phyloP scores from a whole-genome alignment of 2,797 vertebrate species.

The Macroramphosus scolopax region DNA sequence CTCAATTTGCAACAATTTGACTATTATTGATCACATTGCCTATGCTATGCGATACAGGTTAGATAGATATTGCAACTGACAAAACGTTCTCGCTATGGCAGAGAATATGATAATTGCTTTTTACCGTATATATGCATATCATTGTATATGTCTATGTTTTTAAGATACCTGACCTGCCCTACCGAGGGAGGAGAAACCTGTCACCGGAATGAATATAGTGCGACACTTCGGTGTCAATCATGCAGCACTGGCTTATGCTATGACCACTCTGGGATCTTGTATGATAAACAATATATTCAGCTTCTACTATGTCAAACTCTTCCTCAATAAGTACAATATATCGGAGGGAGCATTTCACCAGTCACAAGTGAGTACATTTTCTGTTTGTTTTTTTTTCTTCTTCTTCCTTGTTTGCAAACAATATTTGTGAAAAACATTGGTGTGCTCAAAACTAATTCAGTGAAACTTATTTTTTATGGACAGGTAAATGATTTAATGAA shows the following conservation, averaged over 20 bases:
- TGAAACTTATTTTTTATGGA: too few relatives aligned
- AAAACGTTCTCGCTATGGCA: too few relatives aligned
- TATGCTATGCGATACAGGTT: conserved; percentile 7
- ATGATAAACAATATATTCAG: conserved; percentile 92
- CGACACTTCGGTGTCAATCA: conserved; percentile 66
- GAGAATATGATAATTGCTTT: too few relatives aligned
- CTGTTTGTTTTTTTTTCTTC: too few relatives aligned
- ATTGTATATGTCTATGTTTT: too few relatives aligned
- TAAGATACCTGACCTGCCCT: conserved; percentile 7
- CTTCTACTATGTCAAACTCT: conserved; percentile 94
- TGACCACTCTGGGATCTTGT: conserved; percentile 85
- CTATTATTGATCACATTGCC: too few relatives aligned
- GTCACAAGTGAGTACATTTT: conserved; percentile 85
- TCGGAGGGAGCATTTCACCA: conserved; percentile 86
- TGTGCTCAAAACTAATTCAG: too few relatives aligned
- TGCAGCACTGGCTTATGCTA: conserved; percentile 82
- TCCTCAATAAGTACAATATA: conserved; percentile 85
- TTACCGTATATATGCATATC: too few relatives aligned
- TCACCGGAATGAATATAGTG: conserved; percentile 26
- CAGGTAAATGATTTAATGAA: too few relatives aligned
- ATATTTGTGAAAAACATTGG: too few relatives aligned
- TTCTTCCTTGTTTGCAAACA: too few relatives aligned
- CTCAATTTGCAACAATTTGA: too few relatives aligned
- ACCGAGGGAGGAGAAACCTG: conserved; percentile 20
- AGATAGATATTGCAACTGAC: neutral